Base-by-base conservation (phyloP, 2,797 vertebrate species). In the Scyliorhinus canicula region DNA sequence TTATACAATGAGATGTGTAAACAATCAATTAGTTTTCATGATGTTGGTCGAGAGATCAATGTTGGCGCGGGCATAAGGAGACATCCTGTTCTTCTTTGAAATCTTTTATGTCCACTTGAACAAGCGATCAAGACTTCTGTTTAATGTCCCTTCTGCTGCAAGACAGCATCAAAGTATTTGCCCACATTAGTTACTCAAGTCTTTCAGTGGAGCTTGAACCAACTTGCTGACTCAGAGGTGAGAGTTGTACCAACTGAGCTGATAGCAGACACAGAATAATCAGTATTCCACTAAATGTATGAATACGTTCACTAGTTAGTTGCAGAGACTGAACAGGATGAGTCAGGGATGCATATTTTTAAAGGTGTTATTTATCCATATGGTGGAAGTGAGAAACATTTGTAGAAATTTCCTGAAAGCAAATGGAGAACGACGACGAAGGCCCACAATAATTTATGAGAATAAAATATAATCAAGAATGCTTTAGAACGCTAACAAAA, bases 291-390 rank as follows among this genome's bases (percentile, higher is more conserved):
- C 50, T 74, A 74, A 94, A 74, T 28, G 28, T 55, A 94, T 74
- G 65, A 63, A 91, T 94, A 94, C 44, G 35, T 74, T 71, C 65
- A 94, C 67, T 28, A 71, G 93, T 74, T 71, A 94, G 47, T 52
- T 74, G 50, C 44, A 74, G 67, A 71, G 93, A 94, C 47, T 74
- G 67, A 94, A 52, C 31, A 52, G 65, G 93, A 47, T 94, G 93
- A 94, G 65, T 71, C 65, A 94, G 67, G 63, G 44, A 71, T 74
- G 65, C 44, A 94, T 94, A 94, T 94, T 94, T 94, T 94, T 94
- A 71, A 69, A 91, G 57, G 88, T 65, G 88, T 91, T 91, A 91
- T 91, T 91, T 91, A 91, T 91, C 88, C 88, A 91, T 91, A 91
- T 91, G 88, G 88, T 44, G 88, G 60, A 91, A 65, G 88, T 24